These are phyloP conservation scores for Synergus gifuensis DNA, from an alignment of 2,888 invertebrate species.

Conservation along the genomic window DNA sequence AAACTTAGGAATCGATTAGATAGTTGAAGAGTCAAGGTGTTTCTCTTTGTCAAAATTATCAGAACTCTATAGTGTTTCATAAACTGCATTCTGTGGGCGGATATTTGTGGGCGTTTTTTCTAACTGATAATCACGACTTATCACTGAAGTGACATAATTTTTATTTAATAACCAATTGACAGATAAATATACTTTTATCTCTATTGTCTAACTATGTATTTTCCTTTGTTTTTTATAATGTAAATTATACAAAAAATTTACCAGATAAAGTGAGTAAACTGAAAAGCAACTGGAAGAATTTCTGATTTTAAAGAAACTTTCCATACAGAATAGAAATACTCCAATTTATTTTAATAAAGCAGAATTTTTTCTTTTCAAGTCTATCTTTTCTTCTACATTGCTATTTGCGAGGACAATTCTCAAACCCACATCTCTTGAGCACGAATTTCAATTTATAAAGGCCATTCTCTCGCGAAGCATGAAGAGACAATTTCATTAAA, in stretches of 20 bases:
- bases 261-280: background rate
- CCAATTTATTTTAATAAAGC: constrained; percentile 40
- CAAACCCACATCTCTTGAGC: background rate
- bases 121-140: constrained; percentile 20
- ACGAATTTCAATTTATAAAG: background rate
- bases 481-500: background rate
- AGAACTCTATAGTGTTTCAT: constrained; percentile 12
- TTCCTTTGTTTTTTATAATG: too few relatives aligned
- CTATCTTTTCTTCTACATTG: constrained; percentile 20
- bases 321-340: background rate
- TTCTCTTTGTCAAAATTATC: background rate
- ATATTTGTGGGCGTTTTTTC: constrained; percentile 31
- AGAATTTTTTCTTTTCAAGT: constrained; percentile 31
- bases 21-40: background rate
- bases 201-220: background rate
- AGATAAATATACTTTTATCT: background rate
- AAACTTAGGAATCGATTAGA: too few relatives aligned
- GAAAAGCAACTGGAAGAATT: background rate
- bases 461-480: background rate
- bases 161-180: background rate
- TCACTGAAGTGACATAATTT: background rate
- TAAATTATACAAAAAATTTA: background rate
- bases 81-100: constrained; percentile 5
- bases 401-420: constrained; percentile 10
- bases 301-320: constrained; percentile 3